phyloP scores from a whole-genome alignment of 2,797 vertebrate genomes.

The Tauraco hartlaubi region DNA sequence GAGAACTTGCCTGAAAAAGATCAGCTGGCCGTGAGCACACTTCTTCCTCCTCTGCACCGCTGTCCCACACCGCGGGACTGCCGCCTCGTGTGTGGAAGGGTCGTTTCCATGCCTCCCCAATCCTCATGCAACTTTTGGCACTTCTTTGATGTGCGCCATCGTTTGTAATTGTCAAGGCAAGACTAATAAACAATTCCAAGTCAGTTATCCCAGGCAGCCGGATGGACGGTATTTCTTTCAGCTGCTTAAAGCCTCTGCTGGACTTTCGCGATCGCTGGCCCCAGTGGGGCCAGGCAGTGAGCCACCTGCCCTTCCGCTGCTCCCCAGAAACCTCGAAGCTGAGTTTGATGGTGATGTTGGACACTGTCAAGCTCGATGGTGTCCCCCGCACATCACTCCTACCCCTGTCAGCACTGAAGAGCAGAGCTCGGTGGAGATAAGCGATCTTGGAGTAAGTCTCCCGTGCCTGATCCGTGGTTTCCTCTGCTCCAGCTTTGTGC shows the following conservation, averaged over 20 bases:
- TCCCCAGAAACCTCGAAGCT: neutral
- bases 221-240: neutral
- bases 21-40: fast-evolving
- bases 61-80: neutral
- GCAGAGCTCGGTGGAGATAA: neutral
- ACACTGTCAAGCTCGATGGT: fast-evolving
- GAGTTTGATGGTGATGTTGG: fast-evolving
- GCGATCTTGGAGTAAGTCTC: neutral
- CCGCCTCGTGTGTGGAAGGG: fast-evolving
- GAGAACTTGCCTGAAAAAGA: neutral
- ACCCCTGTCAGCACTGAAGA: fast-evolving
- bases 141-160: neutral
- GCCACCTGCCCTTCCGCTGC: fast-evolving
- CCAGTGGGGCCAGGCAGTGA: neutral
- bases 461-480: fast-evolving
- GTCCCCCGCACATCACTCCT: fast-evolving
- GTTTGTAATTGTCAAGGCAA: neutral
- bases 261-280: neutral
- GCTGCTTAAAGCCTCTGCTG: neutral
- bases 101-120: neutral
- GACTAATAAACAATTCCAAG: neutral
- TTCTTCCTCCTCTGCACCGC: neutral
- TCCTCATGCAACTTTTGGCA: neutral
- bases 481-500: neutral
- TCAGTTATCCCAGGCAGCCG: fast-evolving